These are phyloP conservation scores for Synanthedon formicaeformis DNA, from an alignment of 2,888 invertebrate genomes.

Conservation along the genomic window DNA sequence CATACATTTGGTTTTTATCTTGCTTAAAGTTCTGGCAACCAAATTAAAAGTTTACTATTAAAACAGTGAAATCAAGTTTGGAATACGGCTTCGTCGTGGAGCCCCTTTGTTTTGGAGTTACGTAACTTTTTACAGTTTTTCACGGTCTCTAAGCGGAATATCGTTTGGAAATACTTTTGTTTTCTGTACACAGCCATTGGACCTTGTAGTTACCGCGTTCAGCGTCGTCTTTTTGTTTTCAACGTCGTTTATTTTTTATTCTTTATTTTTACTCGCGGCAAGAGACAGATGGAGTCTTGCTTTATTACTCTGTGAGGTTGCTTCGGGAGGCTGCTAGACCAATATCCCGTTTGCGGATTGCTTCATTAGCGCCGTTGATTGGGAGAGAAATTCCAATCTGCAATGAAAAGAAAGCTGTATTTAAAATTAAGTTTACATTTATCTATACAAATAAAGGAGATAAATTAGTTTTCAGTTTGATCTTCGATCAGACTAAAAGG, in stretches of 20 bases:
- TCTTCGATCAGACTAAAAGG: not conserved
- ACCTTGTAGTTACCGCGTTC: constrained; percentile 21
- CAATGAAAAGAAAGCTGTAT: constrained; percentile 41
- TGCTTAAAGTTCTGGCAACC: constrained; percentile 12
- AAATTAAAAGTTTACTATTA: constrained; percentile 2
- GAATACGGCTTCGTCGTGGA: constrained; percentile 49
- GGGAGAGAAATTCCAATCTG: constrained; percentile 49
- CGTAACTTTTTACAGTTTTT: constrained; percentile 43
- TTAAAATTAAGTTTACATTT: constrained; percentile 9
- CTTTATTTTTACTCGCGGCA: constrained; percentile 21
- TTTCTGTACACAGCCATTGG: constrained; percentile 50
- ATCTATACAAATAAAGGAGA: not conserved
- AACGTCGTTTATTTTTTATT: constrained; percentile 33
- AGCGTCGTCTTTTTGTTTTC: constrained; percentile 23
- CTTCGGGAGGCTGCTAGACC: constrained; percentile 49
- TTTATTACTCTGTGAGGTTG: constrained; percentile 50
- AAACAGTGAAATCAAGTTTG: constrained; percentile 46
- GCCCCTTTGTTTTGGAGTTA: constrained; percentile 43
- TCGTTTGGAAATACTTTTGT: constrained; percentile 45
- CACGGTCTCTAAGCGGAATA: constrained; percentile 57
- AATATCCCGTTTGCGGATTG: constrained; percentile 65
- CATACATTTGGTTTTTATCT: constrained; percentile 38
- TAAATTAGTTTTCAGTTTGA: too few species aligned
- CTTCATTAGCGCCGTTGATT: constrained; percentile 62
- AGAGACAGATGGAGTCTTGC: constrained; percentile 29